phyloP scores from a whole-genome alignment of 2,113 vertebrate species.

The Nanorana parkeri region DNA sequence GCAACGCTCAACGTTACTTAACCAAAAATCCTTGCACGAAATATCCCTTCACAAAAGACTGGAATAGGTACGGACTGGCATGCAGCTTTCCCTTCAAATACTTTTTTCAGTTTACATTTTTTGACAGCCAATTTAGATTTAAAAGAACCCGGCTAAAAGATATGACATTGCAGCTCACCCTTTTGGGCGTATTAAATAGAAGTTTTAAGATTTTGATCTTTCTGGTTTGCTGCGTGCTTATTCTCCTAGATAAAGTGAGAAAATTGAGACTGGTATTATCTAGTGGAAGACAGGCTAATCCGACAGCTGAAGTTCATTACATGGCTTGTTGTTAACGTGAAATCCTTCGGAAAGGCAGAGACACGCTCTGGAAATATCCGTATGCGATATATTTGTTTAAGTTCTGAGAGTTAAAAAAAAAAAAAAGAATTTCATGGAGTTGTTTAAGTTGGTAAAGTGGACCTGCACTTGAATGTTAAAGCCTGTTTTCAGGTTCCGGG shows the following conservation, averaged over 20 bases:
- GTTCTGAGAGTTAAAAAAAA: too few relatives aligned
- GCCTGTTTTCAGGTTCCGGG: too few relatives aligned
- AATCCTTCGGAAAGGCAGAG: background rate
- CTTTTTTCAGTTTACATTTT: background rate
- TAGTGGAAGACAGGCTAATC: background rate
- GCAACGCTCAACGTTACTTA: too few relatives aligned
- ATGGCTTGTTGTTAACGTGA: slow-evolving; percentile 19
- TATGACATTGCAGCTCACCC: background rate
- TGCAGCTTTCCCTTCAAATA: background rate
- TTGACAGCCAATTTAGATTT: background rate
- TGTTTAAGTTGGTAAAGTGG: background rate
- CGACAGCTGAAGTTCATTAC: background rate
- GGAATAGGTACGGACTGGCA: background rate
- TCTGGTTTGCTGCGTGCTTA: background rate
- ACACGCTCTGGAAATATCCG: background rate
- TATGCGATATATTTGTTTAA: too few relatives aligned
- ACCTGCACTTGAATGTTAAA: too few relatives aligned
- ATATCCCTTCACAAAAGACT: background rate
- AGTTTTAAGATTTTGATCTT: background rate
- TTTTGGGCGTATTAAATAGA: background rate
- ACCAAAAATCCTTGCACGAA: too few relatives aligned
- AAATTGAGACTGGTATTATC: slow-evolving; percentile 22
- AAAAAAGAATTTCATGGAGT: too few relatives aligned
- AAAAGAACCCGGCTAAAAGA: background rate
- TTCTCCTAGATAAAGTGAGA: background rate